Base-by-base conservation (phyloP, 30 jellyfish, hydroid and myxozoan genomes). In the Aurelia aurita region DNA sequence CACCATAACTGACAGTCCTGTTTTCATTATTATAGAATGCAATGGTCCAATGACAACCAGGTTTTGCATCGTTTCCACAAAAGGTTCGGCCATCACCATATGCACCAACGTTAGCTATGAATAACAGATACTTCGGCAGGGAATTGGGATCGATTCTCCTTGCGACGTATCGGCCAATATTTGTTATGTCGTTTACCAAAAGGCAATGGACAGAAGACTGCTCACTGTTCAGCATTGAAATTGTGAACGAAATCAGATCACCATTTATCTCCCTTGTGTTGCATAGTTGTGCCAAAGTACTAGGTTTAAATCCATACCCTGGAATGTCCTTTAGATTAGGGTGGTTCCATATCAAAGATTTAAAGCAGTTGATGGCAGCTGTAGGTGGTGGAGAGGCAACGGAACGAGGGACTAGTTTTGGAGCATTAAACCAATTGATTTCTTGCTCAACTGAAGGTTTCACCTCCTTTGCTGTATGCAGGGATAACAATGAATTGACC, bases 401-500 rank as follows among this genome's bases (percentile, higher is more conserved):
- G 11, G 47, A 35, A 35, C 47, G 47, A 11, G 47, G 47, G 13
- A 35, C 47, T 35, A 35, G 66, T 22, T 55, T 55, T 55, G 66
- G 28, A 18, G 25, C 66, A 6, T 55, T 55, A 55, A 55, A 55
- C 66, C 66, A 55, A 55, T 55, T 55, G 66, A 55, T 55, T 22
- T 55, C 66, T 55, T 55, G 66, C 28, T 55, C 25, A 18, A 55
- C 66, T 18, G 66, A n/a, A 14, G 25, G 66, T 14, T 55, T 55
- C 25, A 55, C 66, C 8, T 55, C 66, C 28, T 22, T 18, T 18
- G 28, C 66, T 18, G 66, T 55, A 55, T 55, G 66, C 28, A 55
- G 66, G 66, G 66, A 55, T 18, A 55, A 18, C 3, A 55, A 55
- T 18, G 25, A 3, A 23, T 22, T 22, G 9, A 55, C 27, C 25